A percentile compares a stretch with the other conserved stretches of the same genome.
phyloP scores from a whole-genome alignment of 1,140 invertebrate species.

The Pinna nobilis region DNA sequence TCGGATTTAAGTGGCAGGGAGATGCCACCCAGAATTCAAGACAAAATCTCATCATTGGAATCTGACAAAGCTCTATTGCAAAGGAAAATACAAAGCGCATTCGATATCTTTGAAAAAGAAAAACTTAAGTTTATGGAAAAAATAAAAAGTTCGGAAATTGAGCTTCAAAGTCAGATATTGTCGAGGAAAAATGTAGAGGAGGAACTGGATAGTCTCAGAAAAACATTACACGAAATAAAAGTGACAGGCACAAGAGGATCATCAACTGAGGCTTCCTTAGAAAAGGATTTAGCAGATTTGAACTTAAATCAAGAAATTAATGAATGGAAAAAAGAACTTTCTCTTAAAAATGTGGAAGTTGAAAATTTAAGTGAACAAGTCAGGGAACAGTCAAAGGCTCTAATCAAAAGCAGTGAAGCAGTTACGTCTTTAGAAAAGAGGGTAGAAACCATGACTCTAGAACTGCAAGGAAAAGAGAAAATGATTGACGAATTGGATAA shows the following conservation, averaged over 20 bases:
- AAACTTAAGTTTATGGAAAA: background rate
- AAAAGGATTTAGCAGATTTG: background rate
- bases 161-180: background rate
- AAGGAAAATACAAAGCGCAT: background rate
- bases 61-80: background rate
- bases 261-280: too few species aligned
- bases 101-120: conserved; percentile 4
- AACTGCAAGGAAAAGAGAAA: too few species aligned
- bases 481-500: too few species aligned
- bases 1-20: background rate
- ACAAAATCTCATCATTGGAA: too few species aligned
- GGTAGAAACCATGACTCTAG: too few species aligned
- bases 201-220: conserved; percentile 17
- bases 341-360: background rate
- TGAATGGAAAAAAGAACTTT: conserved; percentile 1
- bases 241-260: too few species aligned
- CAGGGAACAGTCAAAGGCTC: background rate
- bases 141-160: background rate
- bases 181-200: background rate
- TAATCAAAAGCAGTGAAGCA: too few species aligned
- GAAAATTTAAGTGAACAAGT: background rate
- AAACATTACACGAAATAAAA: too few species aligned
- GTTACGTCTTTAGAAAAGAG: too few species aligned
- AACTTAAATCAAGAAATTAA: conserved; percentile 11
- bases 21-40: background rate